Percentiles rank a stretch among this genome's conserved stretches.
These are phyloP conservation scores for Tyria jacobaeae DNA, from an alignment of 2,888 invertebrate genomes.

Conservation along the genomic window DNA sequence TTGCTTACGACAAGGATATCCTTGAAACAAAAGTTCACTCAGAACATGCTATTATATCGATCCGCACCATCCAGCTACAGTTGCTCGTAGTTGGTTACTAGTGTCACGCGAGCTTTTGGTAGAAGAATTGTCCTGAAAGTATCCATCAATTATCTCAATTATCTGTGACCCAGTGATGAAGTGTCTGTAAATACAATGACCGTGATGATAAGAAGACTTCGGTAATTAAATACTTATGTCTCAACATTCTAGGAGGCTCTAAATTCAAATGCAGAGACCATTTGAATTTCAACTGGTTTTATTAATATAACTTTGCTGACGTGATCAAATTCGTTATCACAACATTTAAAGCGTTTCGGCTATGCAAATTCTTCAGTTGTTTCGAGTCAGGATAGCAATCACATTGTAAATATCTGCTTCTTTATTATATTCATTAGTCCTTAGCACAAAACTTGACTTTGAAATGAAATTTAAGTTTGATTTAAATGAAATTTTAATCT, in stretches of 20 bases:
- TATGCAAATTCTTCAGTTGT: background rate
- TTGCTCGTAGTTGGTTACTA: constrained; percentile 51
- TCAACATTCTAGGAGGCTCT: constrained; percentile 10
- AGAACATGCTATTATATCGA: constrained; percentile 63
- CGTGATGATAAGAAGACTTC: constrained; percentile 49
- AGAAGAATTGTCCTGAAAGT: constrained; percentile 61
- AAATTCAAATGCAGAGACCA: background rate
- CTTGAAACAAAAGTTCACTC: constrained; percentile 63
- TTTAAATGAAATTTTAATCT: too few species aligned
- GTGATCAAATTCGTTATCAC: constrained; percentile 4
- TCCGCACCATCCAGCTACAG: constrained; percentile 59
- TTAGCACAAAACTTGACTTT: too few species aligned
- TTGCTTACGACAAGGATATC: constrained; percentile 43
- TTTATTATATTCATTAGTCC: too few species aligned
- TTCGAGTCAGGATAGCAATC: background rate
- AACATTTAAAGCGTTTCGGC: background rate
- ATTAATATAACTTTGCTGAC: constrained; percentile 10
- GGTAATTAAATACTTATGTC: constrained; percentile 11
- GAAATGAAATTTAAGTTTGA: too few species aligned
- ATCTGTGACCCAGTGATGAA: constrained; percentile 28
- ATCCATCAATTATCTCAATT: constrained; percentile 48
- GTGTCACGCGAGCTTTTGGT: constrained; percentile 74
- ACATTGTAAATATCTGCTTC: too few species aligned
- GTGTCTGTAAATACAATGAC: constrained; percentile 49
- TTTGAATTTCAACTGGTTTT: constrained; percentile 13